Evolutionary conservation across 2,888 invertebrate genomes (phyloP).

Genomic region (Lydus trimaculatus): DNA sequence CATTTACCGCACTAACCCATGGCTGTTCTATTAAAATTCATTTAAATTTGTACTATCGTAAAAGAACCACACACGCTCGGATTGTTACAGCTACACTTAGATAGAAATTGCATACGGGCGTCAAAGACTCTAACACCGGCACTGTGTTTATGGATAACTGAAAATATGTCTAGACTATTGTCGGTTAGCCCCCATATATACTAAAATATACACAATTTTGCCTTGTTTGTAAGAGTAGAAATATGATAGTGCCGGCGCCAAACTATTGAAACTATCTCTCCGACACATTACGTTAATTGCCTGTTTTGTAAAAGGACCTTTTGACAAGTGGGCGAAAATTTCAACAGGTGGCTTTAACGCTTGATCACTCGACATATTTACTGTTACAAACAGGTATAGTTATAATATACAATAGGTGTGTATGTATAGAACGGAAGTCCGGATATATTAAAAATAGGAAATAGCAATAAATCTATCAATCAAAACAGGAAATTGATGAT

Average conservation of each 20-base stretch:
- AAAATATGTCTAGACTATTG: slow-evolving; percentile 35
- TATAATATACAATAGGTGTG: no score
- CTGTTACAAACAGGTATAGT: no score
- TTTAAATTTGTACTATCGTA: no score
- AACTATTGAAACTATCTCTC: slow-evolving; percentile 21
- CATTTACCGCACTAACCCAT: no score
- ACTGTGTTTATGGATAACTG: neutral
- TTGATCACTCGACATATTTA: neutral
- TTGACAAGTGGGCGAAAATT: slow-evolving; percentile 32
- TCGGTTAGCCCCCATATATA: slow-evolving; percentile 31
- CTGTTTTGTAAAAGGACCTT: slow-evolving; percentile 42
- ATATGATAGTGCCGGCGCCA: slow-evolving; percentile 44
- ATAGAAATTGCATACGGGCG: neutral
- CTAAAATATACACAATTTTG: slow-evolving; percentile 37
- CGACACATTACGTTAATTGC: slow-evolving; percentile 47
- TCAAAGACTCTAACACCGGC: no score
- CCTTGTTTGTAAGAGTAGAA: slow-evolving; percentile 43
- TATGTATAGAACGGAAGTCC: neutral
- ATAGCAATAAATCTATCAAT: neutral
- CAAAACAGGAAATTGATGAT: neutral
- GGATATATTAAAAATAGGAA: neutral
- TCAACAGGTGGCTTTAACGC: slow-evolving; percentile 1
- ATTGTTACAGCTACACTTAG: neutral
- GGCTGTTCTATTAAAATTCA: no score
- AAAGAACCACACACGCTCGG: no score